These are phyloP conservation scores for Xenopus laevis DNA, from an alignment of 2,113 vertebrate genomes.

Conservation along the genomic window DNA sequence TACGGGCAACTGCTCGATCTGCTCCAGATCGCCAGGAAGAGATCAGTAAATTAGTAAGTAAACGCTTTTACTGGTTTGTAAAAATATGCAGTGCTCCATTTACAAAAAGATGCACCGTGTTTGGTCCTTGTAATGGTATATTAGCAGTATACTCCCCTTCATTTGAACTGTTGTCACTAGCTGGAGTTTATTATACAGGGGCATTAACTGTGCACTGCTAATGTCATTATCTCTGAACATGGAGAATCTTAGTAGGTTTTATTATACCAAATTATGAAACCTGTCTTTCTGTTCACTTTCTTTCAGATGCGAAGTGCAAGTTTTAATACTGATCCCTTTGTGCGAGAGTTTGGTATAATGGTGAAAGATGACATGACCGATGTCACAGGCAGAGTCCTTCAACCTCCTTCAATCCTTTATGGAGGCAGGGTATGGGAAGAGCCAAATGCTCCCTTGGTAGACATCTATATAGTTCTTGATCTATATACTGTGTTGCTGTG, in stretches of 20 bases:
- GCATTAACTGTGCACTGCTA: no score
- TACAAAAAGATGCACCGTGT: no score
- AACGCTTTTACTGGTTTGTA: no score
- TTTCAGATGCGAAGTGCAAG: slow-evolving; percentile 95
- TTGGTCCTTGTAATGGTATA: no score
- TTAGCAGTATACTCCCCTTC: no score
- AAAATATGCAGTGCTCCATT: no score
- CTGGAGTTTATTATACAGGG: no score
- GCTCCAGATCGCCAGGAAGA: slow-evolving; percentile 95
- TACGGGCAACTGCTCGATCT: slow-evolving; percentile 92
- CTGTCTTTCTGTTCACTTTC: not conserved
- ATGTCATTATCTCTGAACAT: no score
- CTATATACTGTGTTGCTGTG: slow-evolving; percentile 25
- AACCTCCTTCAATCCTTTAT: slow-evolving; percentile 95
- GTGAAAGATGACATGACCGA: slow-evolving; percentile 98
- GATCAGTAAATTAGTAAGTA: slow-evolving; percentile 92
- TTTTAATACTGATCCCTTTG: slow-evolving; percentile 94
- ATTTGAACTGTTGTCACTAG: no score
- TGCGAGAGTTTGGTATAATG: slow-evolving; percentile 95
- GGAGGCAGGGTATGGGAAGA: slow-evolving; percentile 86
- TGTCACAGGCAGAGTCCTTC: slow-evolving; percentile 91
- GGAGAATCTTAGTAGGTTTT: no score
- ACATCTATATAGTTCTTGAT: slow-evolving; percentile 39
- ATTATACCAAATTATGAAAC: no score
- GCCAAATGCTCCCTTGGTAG: slow-evolving; percentile 41